Evolutionary conservation across 2,797 vertebrate genomes (phyloP).

Genomic region (Sebastes trivittatus): DNA sequence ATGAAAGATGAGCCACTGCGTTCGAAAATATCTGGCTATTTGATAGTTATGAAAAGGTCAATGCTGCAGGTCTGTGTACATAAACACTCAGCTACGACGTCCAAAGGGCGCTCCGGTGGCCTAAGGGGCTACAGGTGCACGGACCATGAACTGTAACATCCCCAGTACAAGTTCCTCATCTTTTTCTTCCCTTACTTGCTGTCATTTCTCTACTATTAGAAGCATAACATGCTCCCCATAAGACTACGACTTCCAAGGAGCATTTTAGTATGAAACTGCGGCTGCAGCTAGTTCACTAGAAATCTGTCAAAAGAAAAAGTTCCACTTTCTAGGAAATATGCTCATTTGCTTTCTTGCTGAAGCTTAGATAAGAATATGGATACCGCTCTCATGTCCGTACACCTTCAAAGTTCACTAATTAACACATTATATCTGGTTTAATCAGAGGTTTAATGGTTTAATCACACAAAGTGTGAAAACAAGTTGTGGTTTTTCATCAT

Average conservation of each 20-base stretch:
- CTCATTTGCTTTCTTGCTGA: not conserved
- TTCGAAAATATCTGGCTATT: not conserved
- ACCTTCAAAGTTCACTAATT: not conserved
- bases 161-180: not conserved
- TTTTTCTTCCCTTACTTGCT: not conserved
- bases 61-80: not conserved
- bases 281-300: not conserved
- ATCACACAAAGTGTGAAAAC: not conserved
- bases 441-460: not conserved
- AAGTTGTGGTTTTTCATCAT: not conserved
- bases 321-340: not conserved
- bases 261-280: not conserved
- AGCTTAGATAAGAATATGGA: not conserved
- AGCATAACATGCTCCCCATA: not conserved
- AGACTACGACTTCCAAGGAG: not conserved
- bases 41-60: not conserved
- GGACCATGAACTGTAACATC: not conserved
- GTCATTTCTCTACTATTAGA: not conserved
- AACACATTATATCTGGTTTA: not conserved
- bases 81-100: not conserved
- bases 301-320: not conserved
- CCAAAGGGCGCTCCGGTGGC: not conserved
- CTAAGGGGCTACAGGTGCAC: not conserved
- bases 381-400: not conserved
- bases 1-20: not conserved